Evolutionary conservation across 2,888 invertebrate species (phyloP).

Genomic region (Hemicrepidius hirtus): DNA sequence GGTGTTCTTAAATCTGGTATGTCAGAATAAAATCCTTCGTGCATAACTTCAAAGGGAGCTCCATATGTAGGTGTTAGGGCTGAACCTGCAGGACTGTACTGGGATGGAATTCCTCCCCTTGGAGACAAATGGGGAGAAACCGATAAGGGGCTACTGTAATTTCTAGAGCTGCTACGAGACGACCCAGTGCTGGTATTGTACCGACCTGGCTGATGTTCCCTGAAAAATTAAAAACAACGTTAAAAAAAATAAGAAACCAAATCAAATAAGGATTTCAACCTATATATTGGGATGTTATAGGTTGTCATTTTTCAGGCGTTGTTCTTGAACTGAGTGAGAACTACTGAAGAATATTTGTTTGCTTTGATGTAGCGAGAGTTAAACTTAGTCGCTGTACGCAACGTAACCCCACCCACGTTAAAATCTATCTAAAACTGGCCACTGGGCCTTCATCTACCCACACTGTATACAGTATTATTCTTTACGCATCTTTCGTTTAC

Average conservation of each 20-base stretch:
- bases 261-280: too few relatives aligned
- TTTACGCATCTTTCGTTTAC: too few relatives aligned
- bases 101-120: constrained; percentile 61
- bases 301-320: too few relatives aligned
- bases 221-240: constrained; percentile 52
- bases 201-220: constrained; percentile 62
- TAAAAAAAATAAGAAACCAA: background rate
- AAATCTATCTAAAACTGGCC: too few relatives aligned
- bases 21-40: constrained; percentile 62
- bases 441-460: too few relatives aligned
- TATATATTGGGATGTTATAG: too few relatives aligned
- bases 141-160: constrained; percentile 69
- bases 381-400: too few relatives aligned
- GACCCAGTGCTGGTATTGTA: constrained; percentile 72
- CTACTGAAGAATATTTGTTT: too few relatives aligned
- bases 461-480: too few relatives aligned
- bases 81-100: constrained; percentile 73
- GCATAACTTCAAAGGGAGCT: constrained; percentile 62
- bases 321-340: too few relatives aligned
- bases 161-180: constrained; percentile 71
- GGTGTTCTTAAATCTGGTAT: constrained; percentile 37
- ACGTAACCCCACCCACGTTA: too few relatives aligned
- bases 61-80: constrained; percentile 69
- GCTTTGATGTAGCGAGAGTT: too few relatives aligned
- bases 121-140: constrained; percentile 71